These are phyloP conservation scores for Halichondria panicea DNA, from an alignment of 37 sponge, comb jelly and placozoan genomes.

Conservation along the genomic window DNA sequence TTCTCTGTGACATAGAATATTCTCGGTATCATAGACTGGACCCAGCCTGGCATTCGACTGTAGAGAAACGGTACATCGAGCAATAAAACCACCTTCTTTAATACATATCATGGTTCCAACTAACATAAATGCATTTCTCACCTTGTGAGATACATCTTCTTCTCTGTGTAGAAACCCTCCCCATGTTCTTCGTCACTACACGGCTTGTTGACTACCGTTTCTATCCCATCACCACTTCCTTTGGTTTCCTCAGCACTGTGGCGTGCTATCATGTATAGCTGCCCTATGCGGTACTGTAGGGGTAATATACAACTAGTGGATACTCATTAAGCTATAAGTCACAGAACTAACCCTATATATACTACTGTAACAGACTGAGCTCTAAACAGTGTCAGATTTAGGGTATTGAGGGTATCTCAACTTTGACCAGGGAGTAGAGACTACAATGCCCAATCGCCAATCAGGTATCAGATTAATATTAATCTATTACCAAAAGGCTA, in stretches of 20 bases:
- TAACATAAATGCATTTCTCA: constrained; percentile 2
- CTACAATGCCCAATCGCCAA: too few species aligned
- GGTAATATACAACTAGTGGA: background rate
- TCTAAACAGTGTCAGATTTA: too few species aligned
- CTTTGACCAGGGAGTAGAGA: too few species aligned
- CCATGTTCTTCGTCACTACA: constrained; percentile 70
- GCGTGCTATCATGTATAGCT: constrained; percentile 86
- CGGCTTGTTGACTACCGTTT: constrained; percentile 67
- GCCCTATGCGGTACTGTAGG: constrained; percentile 74
- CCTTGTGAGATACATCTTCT: constrained; percentile 72
- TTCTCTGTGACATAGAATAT: constrained; percentile 79
- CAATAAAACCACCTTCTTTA: background rate
- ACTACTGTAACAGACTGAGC: background rate
- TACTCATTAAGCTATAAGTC: too few species aligned
- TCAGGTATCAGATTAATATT: too few species aligned
- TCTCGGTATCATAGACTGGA: constrained; percentile 57
- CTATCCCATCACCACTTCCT: constrained; percentile 76
- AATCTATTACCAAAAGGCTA: too few species aligned
- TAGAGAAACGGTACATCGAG: background rate
- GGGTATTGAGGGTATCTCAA: too few species aligned
- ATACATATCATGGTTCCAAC: background rate
- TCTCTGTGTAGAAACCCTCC: constrained; percentile 77
- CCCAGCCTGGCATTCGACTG: constrained; percentile 74
- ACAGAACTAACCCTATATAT: background rate
- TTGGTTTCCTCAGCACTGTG: constrained; percentile 64